Conservation (phyloP, 2,797 vertebrate genomes). For the Urophycis tenuis region DNA sequence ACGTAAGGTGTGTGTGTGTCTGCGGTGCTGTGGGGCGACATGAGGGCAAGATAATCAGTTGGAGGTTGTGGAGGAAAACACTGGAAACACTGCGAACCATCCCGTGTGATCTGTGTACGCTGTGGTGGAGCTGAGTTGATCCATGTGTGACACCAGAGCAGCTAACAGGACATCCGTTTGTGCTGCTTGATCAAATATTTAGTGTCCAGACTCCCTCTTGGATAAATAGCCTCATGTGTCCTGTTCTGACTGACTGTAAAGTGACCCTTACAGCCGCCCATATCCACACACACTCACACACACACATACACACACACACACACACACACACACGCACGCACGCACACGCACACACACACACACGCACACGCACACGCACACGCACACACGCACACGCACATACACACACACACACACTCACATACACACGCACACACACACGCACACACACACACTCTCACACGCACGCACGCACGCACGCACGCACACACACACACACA, state of each 20-base stretch:
- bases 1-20: neutral
- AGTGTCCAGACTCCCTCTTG: slow-evolving; percentile 34
- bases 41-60: neutral
- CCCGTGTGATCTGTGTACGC: neutral
- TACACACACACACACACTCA: too few relatives aligned
- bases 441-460: too few relatives aligned
- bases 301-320: slow-evolving; percentile 1
- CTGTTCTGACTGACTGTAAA: slow-evolving; percentile 47
- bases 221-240: slow-evolving; percentile 47
- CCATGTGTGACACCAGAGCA: slow-evolving; percentile 21
- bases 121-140: neutral
- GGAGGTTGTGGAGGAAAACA: too few relatives aligned
- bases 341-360: neutral
- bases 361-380: neutral
- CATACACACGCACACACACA: neutral
- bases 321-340: neutral
- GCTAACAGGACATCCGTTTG: slow-evolving; percentile 48
- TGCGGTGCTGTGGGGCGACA: neutral
- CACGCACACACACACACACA: neutral
- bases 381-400: neutral
- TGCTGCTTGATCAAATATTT: slow-evolving; percentile 54
- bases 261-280: slow-evolving; percentile 41
- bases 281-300: slow-evolving; percentile 16
- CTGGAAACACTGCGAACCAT: neutral
- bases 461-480: neutral